Evolutionary conservation across 1,140 invertebrate species (phyloP).

Genomic region (Leptinotarsa defecta): DNA sequence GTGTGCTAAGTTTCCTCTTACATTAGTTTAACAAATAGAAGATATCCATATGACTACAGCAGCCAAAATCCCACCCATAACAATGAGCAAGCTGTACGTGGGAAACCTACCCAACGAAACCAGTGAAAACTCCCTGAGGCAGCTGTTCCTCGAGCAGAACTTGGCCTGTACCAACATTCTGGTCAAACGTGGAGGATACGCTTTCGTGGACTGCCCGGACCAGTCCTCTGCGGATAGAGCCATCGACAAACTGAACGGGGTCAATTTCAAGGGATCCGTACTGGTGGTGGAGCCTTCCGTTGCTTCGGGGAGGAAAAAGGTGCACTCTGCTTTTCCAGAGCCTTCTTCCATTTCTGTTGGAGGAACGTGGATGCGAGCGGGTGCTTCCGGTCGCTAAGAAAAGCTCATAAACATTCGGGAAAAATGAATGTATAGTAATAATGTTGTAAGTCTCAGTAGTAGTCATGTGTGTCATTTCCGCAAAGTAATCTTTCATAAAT

Average conservation of each 20-base stretch:
- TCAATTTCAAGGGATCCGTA: constrained; percentile 64
- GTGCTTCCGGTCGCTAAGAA: constrained; percentile 11
- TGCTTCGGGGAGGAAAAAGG: constrained; percentile 64
- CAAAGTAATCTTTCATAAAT: neutral
- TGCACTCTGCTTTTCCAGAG: neutral
- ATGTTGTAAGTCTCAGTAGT: neutral
- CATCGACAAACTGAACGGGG: constrained; percentile 78
- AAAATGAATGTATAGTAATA: neutral
- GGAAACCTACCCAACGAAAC: constrained; percentile 79
- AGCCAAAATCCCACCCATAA: constrained; percentile 55
- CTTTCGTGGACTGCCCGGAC: constrained; percentile 84
- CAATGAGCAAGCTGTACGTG: constrained; percentile 82
- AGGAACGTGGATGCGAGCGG: constrained; percentile 14
- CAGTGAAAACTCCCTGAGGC: constrained; percentile 72
- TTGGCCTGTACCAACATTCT: constrained; percentile 75
- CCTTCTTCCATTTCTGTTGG: constrained; percentile 5
- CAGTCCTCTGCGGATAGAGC: constrained; percentile 80
- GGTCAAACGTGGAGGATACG: constrained; percentile 82
- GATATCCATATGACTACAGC: constrained; percentile 50
- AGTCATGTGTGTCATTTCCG: neutral
- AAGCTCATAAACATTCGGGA: neutral
- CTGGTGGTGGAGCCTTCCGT: constrained; percentile 70
- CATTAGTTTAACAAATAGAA: neutral
- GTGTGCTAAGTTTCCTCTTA: neutral
- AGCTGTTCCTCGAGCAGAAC: constrained; percentile 77